Base-by-base conservation (phyloP, 2,113 vertebrate genomes). In the Pteropus alecto region DNA sequence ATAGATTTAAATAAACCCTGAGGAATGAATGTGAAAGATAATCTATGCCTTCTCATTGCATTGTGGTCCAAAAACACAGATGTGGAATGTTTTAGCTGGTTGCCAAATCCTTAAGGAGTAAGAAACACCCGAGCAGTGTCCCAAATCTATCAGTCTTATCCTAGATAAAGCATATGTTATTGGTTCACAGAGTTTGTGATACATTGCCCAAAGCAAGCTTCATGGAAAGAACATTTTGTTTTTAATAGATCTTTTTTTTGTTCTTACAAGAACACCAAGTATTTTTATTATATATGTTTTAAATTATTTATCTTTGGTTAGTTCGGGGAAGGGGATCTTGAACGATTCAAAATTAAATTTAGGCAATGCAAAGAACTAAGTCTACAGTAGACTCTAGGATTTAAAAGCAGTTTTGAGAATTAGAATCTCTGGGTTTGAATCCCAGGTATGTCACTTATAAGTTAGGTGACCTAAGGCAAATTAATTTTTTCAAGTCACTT, bases 151-250 rank as follows among this genome's bases (percentile, higher is more conserved):
- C 73, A 67, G 43, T 87, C 65, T 97, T 54, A 95, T 95, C n/a
- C 68, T 94, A 71, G 73, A 84, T 48, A 76, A 95, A 95, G 51
- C 28, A 56, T 87, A 79, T 74, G 68, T 70, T 93, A 13, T 78
- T 82, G 78, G 68, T 70, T 97, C 60, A 30, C n/a, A 95, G 88
- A 0, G 1, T 65, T 65, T 85, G 67, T 95, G 90, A 95, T 60
- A 56, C 15, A 67, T 30, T 61, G 41, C 56, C 96, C 65, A 74
- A 90, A 95, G 51, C 51, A 67, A 89, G 60, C 21, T 81, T 92
- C 26, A 9, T 93, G 84, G 82, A 95, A 84, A n/a, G 16, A 92
- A 35, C 22, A n/a, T 35, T 97, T 96, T 96, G 26, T 67, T 97
- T 92, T 56, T 46, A 61, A 0, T 10, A 74, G 83, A 46, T 77